Percentiles rank a stretch among this genome's conserved stretches.
These are phyloP conservation scores for Aythya fuligula DNA, from an alignment of 2,797 vertebrate species.

Conservation along the genomic window DNA sequence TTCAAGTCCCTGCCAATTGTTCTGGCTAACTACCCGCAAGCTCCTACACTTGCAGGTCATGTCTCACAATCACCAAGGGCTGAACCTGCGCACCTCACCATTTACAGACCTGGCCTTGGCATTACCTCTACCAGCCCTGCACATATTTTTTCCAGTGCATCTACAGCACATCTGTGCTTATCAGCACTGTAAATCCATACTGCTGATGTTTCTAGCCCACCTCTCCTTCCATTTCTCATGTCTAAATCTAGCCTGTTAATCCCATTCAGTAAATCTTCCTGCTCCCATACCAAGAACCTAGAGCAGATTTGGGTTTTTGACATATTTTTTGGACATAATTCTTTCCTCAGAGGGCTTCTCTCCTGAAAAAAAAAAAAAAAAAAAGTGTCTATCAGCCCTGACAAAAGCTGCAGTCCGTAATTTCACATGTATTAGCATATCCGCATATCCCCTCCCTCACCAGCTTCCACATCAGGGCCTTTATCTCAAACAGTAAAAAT, in stretches of 20 bases:
- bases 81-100: not conserved
- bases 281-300: not conserved
- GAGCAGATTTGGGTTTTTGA: not conserved
- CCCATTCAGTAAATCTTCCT: not conserved
- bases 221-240: not conserved
- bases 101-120: not conserved
- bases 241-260: not conserved
- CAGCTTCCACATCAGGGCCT: not conserved
- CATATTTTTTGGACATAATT: not conserved
- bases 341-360: not conserved
- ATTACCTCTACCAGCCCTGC: not conserved
- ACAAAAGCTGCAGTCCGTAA: not conserved
- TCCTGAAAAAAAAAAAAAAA: not conserved
- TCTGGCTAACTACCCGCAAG: not conserved
- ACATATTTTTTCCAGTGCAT: not conserved
- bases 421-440: not conserved
- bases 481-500: not conserved
- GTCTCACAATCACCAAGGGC: not conserved
- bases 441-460: not conserved
- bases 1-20: not conserved
- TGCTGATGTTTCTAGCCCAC: not conserved
- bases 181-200: not conserved
- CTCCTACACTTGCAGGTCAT: rapidly evolving
- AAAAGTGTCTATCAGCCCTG: not conserved
- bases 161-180: not conserved